Conservation (phyloP, 2,888 invertebrate genomes). For the Geophilus truncorum region DNA sequence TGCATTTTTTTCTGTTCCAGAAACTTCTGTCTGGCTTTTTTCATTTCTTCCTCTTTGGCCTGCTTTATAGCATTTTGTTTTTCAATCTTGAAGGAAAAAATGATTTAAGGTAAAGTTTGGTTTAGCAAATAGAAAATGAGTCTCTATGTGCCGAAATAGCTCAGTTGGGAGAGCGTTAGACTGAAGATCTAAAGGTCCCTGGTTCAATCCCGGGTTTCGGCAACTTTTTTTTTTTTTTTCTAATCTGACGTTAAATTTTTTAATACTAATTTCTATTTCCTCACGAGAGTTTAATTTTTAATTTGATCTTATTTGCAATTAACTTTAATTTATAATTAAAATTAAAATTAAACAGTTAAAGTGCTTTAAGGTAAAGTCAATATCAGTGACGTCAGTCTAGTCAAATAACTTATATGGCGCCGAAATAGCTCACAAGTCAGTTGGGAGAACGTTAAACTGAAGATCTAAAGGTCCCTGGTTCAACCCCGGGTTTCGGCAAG, state of each 20-base stretch:
- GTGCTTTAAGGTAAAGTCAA: no score
- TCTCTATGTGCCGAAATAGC: constrained; percentile 44
- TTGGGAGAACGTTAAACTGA: constrained; percentile 45
- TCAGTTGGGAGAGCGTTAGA: constrained; percentile 45
- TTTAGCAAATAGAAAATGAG: no score
- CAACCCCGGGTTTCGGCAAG: constrained; percentile 44
- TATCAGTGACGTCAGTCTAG: no score
- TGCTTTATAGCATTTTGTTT: neutral
- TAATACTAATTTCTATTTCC: no score
- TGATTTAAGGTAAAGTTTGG: no score
- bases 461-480: constrained; percentile 45
- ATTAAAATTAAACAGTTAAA: no score
- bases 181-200: constrained; percentile 45
- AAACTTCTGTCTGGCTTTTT: neutral
- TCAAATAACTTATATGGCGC: no score
- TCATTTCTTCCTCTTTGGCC: neutral
- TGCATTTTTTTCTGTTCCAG: neutral
- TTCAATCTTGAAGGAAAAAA: neutral
- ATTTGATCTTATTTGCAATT: no score
- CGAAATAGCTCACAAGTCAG: constrained; percentile 45
- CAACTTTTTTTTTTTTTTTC: constrained; percentile 36
- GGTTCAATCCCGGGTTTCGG: constrained; percentile 45
- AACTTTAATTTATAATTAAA: no score
- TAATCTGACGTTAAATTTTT: no score
- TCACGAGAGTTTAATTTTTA: no score